Percentiles rank a stretch among this genome's conserved stretches.
phyloP scores from a whole-genome alignment of 1,140 invertebrate species.

The Anastrepha obliqua region DNA sequence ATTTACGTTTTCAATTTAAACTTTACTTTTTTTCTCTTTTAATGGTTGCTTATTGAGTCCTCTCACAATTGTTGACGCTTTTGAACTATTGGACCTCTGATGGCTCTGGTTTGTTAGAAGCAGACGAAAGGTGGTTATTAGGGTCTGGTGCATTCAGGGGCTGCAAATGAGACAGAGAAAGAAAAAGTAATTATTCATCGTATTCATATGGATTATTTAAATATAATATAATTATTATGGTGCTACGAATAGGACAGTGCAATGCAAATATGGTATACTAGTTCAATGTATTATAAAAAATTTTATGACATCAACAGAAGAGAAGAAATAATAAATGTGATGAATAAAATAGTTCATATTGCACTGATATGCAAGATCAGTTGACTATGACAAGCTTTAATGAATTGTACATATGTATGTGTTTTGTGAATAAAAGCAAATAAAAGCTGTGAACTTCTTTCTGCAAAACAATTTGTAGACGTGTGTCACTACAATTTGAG shows the following conservation, averaged over 20 bases:
- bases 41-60: not conserved
- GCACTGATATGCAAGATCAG: too few relatives aligned
- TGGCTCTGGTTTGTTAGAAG: slow-evolving; percentile 69
- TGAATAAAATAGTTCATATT: too few relatives aligned
- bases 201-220: not conserved
- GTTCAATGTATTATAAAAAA: not conserved
- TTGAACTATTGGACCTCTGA: slow-evolving; percentile 68
- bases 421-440: too few relatives aligned
- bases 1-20: not conserved
- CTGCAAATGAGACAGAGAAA: slow-evolving; percentile 62
- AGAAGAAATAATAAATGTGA: not conserved
- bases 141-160: slow-evolving; percentile 74
- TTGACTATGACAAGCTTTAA: too few relatives aligned
- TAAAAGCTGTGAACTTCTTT: too few relatives aligned
- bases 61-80: slow-evolving; percentile 7
- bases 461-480: too few relatives aligned
- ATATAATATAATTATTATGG: not conserved
- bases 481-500: too few relatives aligned
- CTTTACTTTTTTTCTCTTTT: not conserved
- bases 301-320: not conserved
- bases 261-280: slow-evolving; percentile 3
- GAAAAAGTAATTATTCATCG: slow-evolving; percentile 58
- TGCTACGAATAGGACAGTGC: not conserved
- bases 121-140: slow-evolving; percentile 72
- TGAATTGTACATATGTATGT: too few relatives aligned